Percentiles rank a stretch among this genome's conserved stretches.
These are phyloP conservation scores for Megaptera novaeangliae DNA, from an alignment of 2,113 vertebrate species.

Conservation along the genomic window DNA sequence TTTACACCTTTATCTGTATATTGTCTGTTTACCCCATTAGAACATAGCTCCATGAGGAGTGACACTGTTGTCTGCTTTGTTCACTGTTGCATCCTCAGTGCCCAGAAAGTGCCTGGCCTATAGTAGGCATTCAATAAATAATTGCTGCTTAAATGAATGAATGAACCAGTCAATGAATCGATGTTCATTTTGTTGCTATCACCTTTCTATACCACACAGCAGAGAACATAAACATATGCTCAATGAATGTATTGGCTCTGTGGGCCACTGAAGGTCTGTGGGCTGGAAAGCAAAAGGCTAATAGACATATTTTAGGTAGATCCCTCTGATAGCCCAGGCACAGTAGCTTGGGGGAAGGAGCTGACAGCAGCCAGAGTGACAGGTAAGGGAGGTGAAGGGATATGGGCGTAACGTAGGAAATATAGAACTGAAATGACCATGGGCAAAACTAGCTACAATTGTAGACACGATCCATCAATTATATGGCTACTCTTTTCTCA, in stretches of 20 bases:
- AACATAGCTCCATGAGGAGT: fast-evolving
- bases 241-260: background rate
- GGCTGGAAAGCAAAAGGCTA: background rate
- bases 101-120: background rate
- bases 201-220: background rate
- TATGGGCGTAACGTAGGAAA: background rate
- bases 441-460: background rate
- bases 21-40: background rate
- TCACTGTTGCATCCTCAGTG: background rate
- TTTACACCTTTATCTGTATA: background rate
- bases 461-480: background rate
- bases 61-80: background rate
- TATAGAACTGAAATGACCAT: background rate
- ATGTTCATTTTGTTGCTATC: background rate
- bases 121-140: background rate
- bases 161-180: background rate
- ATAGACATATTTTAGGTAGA: background rate
- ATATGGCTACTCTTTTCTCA: background rate
- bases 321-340: background rate
- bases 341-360: background rate
- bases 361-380: background rate
- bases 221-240: background rate
- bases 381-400: background rate
- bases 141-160: background rate
- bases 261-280: background rate